Conservation (phyloP, 2,888 invertebrate species). For the Leptinotarsa peninsularis region DNA sequence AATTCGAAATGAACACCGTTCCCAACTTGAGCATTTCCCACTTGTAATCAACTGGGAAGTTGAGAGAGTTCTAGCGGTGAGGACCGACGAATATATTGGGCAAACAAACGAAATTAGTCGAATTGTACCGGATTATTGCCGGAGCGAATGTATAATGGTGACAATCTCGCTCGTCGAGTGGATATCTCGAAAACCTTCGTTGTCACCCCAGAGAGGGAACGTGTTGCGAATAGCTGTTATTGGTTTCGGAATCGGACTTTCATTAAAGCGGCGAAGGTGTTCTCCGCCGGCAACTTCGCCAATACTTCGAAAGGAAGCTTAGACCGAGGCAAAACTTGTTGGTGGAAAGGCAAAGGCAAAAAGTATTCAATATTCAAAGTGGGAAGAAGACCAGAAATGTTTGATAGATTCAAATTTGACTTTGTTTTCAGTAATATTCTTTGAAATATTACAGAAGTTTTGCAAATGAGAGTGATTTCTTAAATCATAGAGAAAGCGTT, state of each 20-base stretch:
- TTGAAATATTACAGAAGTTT: too few relatives aligned
- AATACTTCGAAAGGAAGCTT: background rate
- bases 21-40: slow-evolving; percentile 6
- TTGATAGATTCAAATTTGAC: too few relatives aligned
- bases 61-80: slow-evolving; percentile 11
- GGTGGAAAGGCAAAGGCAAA: too few relatives aligned
- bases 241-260: background rate
- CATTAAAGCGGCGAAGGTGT: background rate
- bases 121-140: slow-evolving; percentile 20
- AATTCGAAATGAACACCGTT: slow-evolving; percentile 21
- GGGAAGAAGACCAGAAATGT: too few relatives aligned
- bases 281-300: background rate
- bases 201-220: background rate
- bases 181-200: background rate
- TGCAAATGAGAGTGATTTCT: too few relatives aligned
- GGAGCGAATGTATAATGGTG: background rate
- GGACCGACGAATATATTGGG: slow-evolving; percentile 15
- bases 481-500: too few relatives aligned
- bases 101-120: slow-evolving; percentile 23
- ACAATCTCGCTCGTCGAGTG: background rate
- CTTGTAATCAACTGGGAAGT: slow-evolving; percentile 24
- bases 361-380: too few relatives aligned
- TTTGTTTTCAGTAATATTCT: too few relatives aligned
- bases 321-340: too few relatives aligned
- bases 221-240: background rate